Percentiles rank a stretch among this genome's conserved stretches.
Conservation (phyloP, 2,113 vertebrate genomes). For the Galemys pyrenaicus region DNA sequence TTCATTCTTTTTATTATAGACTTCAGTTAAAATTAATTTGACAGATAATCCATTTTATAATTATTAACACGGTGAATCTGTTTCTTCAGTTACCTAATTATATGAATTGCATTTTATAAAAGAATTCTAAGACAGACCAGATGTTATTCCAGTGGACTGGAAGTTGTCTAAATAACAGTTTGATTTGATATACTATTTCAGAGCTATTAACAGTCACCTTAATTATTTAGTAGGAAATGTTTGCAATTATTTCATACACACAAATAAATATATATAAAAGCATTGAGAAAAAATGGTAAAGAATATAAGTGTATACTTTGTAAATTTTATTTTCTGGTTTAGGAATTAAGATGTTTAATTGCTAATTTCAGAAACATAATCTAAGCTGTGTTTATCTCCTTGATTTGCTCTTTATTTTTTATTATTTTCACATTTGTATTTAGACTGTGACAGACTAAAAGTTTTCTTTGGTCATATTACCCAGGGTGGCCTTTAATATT, state of each 20-base stretch:
- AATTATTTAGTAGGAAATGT: slow-evolving; percentile 58
- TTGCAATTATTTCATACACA: slow-evolving; percentile 28
- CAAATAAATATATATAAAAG: slow-evolving; percentile 23
- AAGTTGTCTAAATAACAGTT: slow-evolving; percentile 47
- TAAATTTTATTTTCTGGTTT: slow-evolving; percentile 59
- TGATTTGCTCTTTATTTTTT: slow-evolving; percentile 53
- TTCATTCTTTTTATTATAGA: slow-evolving; percentile 30
- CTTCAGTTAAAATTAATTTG: slow-evolving; percentile 45
- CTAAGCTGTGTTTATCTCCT: slow-evolving; percentile 58
- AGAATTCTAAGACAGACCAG: slow-evolving; percentile 44
- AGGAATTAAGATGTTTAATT: slow-evolving; percentile 61
- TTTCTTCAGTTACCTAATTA: slow-evolving; percentile 42
- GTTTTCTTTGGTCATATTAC: slow-evolving; percentile 46
- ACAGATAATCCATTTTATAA: background rate
- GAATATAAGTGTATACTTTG: slow-evolving; percentile 38
- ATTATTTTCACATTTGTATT: slow-evolving; percentile 41
- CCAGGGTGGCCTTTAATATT: slow-evolving; percentile 56
- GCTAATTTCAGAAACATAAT: slow-evolving; percentile 35
- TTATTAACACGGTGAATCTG: slow-evolving; percentile 34
- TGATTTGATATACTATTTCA: slow-evolving; percentile 35
- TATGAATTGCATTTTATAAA: slow-evolving; percentile 18
- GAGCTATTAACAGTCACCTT: slow-evolving; percentile 32
- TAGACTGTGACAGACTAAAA: slow-evolving; percentile 44
- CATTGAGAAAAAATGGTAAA: slow-evolving; percentile 52
- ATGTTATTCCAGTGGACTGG: slow-evolving; percentile 31